These are phyloP conservation scores for Mixornis gularis DNA, from an alignment of 2,113 vertebrate genomes.

Conservation along the genomic window DNA sequence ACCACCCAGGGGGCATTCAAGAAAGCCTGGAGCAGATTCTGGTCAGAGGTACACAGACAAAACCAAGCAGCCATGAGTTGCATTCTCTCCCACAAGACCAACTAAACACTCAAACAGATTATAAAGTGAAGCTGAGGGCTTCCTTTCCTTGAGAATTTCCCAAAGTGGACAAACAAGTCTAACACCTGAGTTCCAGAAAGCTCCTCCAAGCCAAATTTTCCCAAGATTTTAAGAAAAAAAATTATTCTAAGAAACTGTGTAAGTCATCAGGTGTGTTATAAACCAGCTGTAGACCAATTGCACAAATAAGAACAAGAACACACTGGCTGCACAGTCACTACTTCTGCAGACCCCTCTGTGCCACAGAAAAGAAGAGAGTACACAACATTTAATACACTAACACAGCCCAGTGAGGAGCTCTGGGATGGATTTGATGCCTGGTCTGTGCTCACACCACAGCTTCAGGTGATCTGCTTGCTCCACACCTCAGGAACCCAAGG, in stretches of 20 bases:
- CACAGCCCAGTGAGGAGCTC: background rate
- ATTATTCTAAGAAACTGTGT: background rate
- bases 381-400: background rate
- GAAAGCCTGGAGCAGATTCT: background rate
- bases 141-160: background rate
- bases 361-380: background rate
- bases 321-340: background rate
- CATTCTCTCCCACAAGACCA: background rate
- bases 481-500: background rate
- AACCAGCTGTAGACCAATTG: background rate
- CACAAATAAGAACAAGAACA: background rate
- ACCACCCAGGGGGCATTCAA: background rate
- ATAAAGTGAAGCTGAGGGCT: background rate
- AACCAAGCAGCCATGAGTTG: background rate
- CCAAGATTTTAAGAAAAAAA: background rate
- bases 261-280: background rate
- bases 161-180: background rate
- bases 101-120: background rate
- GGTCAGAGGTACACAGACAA: background rate
- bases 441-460: background rate
- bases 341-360: background rate
- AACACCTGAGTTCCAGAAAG: background rate
- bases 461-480: background rate
- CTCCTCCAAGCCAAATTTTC: background rate
- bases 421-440: background rate